Percentiles rank a stretch among this genome's conserved stretches.
Conservation (phyloP, 2,113 vertebrate species). For the Notiomystis cincta region DNA sequence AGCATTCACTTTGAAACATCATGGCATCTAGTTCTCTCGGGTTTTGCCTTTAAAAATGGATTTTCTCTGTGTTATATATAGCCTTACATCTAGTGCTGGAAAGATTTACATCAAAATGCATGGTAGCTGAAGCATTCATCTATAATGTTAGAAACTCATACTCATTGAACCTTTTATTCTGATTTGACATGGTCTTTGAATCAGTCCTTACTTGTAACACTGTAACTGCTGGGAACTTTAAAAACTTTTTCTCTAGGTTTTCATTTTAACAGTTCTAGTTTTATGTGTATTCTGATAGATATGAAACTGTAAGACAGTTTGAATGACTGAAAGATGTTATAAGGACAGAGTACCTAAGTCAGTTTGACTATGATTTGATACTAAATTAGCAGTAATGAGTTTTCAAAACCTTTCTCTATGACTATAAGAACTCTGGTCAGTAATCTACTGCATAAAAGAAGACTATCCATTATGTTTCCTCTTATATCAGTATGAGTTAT, state of each 20-base stretch:
- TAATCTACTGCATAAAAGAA: neutral
- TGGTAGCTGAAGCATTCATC: neutral
- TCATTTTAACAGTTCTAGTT: neutral
- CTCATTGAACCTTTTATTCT: neutral
- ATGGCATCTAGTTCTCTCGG: accelerated
- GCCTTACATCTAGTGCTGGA: neutral
- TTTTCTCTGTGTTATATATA: neutral
- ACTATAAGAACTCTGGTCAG: neutral
- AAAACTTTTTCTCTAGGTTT: neutral
- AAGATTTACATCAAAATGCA: neutral
- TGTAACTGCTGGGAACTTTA: neutral
- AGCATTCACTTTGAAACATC: neutral
- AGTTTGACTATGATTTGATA: neutral
- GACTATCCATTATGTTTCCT: neutral
- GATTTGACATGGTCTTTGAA: neutral
- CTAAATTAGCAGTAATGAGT: neutral
- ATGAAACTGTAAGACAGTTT: neutral
- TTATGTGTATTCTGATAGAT: neutral
- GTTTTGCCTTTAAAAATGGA: neutral
- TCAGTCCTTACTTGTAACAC: neutral
- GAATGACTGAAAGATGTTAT: neutral
- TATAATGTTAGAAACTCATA: neutral
- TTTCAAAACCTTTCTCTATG: neutral
- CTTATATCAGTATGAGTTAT: neutral
- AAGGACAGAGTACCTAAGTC: neutral